Percentiles rank a stretch among this genome's conserved stretches.
phyloP scores from a whole-genome alignment of 2,888 invertebrate species.

The Phrixothrix hirtus region DNA sequence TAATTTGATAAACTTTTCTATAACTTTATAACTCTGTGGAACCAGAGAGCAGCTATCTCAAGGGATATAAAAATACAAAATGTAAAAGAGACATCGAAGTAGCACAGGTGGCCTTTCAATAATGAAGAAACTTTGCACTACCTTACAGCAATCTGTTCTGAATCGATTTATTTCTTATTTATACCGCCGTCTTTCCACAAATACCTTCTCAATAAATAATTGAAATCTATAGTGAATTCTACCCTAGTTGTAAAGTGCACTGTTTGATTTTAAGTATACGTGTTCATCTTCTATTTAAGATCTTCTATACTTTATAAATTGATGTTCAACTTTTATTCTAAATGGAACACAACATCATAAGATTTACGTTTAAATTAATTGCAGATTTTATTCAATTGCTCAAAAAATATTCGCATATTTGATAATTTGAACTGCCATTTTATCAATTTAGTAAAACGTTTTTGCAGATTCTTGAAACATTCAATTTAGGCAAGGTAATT shows the following conservation, averaged over 20 bases:
- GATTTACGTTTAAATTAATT: no score
- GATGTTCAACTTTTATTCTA: no score
- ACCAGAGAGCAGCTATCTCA: conserved; percentile 3
- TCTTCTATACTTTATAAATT: not conserved
- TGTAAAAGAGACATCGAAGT: conserved; percentile 30
- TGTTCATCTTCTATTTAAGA: no score
- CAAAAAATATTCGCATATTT: no score
- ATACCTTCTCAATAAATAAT: conserved; percentile 35
- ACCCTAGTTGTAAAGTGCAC: not conserved
- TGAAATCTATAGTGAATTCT: conserved; percentile 16
- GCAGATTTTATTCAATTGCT: no score
- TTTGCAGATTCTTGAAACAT: no score
- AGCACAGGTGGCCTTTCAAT: conserved; percentile 41
- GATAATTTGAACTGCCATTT: no score
- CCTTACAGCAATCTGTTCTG: conserved; percentile 35
- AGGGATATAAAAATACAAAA: conserved; percentile 16
- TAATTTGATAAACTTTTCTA: not conserved
- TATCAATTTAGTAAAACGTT: no score
- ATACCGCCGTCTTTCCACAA: conserved; percentile 33
- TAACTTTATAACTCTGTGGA: conserved; percentile 1
- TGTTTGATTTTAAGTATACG: not conserved
- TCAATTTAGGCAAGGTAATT: no score
- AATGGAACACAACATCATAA: no score
- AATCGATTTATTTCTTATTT: conserved; percentile 39
- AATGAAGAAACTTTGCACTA: conserved; percentile 36